Percentiles rank a stretch among this genome's conserved stretches.
Evolutionary conservation across 2,797 vertebrate species (phyloP).

Genomic region (Erethizon dorsatum): DNA sequence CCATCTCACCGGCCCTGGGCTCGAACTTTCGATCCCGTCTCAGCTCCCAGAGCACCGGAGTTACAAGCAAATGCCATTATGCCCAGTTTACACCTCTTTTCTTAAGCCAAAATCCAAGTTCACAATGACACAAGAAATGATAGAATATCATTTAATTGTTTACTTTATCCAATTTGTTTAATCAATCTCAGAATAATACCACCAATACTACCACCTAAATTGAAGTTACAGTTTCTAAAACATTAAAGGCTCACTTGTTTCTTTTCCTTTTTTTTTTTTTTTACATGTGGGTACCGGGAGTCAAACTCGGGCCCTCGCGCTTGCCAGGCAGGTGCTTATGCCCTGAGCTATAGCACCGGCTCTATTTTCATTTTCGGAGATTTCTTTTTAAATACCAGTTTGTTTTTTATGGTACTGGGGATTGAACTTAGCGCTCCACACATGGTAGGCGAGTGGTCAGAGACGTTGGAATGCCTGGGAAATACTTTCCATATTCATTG

Average conservation of each 20-base stretch:
- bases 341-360: too few relatives aligned
- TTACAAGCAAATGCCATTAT: background rate
- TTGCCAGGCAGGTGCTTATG: too few relatives aligned
- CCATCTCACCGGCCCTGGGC: too few relatives aligned
- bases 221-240: background rate
- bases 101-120: background rate
- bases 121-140: background rate
- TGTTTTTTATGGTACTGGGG: background rate
- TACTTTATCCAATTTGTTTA: background rate
- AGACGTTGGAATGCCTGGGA: background rate
- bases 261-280: too few relatives aligned
- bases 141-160: background rate
- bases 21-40: too few relatives aligned
- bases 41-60: too few relatives aligned
- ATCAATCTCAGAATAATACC: background rate
- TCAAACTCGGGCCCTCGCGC: too few relatives aligned
- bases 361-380: background rate
- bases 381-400: background rate
- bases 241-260: background rate
- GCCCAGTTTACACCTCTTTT: background rate
- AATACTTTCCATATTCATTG: background rate
- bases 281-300: too few relatives aligned
- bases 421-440: too few relatives aligned
- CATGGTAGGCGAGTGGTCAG: background rate
- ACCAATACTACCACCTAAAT: background rate